A percentile compares a stretch with the other conserved stretches of the same genome.
phyloP scores from a whole-genome alignment of 2,113 vertebrate species.

The Geococcyx californianus region DNA sequence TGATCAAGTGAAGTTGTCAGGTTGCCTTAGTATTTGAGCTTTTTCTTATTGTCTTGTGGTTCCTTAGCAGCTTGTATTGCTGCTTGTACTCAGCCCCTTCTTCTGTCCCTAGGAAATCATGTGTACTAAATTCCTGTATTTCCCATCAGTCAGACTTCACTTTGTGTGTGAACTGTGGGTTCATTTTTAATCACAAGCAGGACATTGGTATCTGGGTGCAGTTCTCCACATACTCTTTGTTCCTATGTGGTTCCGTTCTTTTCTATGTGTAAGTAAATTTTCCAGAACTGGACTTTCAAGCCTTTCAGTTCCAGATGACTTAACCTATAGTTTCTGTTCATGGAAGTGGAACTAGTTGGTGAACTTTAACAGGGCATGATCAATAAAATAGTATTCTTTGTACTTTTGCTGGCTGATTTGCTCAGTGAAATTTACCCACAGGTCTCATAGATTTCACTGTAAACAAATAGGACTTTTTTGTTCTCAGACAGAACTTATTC shows the following conservation, averaged over 20 bases:
- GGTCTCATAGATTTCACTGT: not conserved
- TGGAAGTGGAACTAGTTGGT: not conserved
- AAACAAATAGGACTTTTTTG: not conserved
- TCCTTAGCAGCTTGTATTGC: not conserved
- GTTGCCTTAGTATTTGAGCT: not conserved
- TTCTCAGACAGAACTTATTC: not conserved
- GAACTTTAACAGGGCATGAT: slow-evolving; percentile 20
- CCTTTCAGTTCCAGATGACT: not conserved
- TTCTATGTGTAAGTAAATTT: not conserved
- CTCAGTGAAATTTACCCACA: not conserved
- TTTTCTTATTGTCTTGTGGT: not conserved
- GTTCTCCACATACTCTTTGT: not conserved
- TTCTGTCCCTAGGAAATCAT: accelerated
- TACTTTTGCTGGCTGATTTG: not conserved
- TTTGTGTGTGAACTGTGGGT: accelerated
- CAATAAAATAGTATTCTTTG: slow-evolving; percentile 38
- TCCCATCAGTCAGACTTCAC: not conserved
- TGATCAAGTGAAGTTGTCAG: not conserved
- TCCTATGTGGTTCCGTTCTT: not conserved
- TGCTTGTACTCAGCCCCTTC: not conserved
- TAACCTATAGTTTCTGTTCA: not conserved
- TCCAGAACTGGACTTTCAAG: not conserved
- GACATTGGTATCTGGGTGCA: not conserved
- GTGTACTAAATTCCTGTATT: not conserved
- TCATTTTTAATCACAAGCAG: not conserved